Conservation (phyloP, 1,140 invertebrate species). For the Manduca sexta region DNA sequence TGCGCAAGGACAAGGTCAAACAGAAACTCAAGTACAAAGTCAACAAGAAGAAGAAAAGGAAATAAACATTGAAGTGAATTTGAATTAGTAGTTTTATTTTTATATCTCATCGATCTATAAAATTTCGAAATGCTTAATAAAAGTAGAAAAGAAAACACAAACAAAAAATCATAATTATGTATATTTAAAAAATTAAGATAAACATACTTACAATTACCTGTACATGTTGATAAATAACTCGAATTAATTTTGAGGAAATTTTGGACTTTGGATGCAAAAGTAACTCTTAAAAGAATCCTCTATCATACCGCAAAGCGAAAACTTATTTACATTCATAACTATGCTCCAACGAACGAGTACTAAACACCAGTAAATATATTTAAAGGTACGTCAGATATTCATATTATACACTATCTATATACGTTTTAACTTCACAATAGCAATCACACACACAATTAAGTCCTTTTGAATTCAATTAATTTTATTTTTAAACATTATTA, state of each 20-base stretch:
- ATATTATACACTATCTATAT: not conserved
- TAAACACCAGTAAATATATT: not conserved
- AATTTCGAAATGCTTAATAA: not conserved
- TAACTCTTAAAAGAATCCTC: constrained; percentile 18
- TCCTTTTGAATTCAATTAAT: no score
- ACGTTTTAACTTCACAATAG: no score
- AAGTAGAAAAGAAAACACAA: constrained; percentile 30
- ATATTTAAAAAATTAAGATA: constrained; percentile 66
- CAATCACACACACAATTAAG: constrained; percentile 6
- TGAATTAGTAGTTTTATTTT: constrained; percentile 2
- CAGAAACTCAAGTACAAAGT: constrained; percentile 51
- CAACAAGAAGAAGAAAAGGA: constrained; percentile 51
- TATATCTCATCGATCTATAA: no score
- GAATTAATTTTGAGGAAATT: constrained; percentile 40
- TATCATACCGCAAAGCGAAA: constrained; percentile 33
- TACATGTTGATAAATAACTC: constrained; percentile 63
- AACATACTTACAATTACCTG: constrained; percentile 65
- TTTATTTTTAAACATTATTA: no score
- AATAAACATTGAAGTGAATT: constrained; percentile 15
- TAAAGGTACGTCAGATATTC: constrained; percentile 21
- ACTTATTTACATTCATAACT: constrained; percentile 39
- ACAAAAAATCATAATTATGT: constrained; percentile 59
- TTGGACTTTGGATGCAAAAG: constrained; percentile 21
- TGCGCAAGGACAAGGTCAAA: constrained; percentile 67
- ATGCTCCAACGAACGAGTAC: constrained; percentile 14